Base-by-base conservation (phyloP, 2,797 vertebrate species). In the Streptopelia turtur region DNA sequence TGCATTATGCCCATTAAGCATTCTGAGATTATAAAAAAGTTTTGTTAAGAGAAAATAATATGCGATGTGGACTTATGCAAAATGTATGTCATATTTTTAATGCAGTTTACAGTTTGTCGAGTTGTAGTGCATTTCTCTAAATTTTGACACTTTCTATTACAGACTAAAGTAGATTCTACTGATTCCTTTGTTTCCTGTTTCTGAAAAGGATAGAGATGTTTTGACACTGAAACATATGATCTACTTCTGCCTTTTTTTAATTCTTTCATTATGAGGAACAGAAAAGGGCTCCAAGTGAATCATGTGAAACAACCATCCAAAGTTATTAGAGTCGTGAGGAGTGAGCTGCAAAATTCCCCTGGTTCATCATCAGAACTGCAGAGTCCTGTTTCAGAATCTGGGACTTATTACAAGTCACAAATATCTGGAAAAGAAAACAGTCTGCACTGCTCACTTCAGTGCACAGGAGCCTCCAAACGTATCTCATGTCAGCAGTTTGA, bases 31-130 rank as follows among this genome's bases (percentile, higher is more conserved):
- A 84, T 93, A 65, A 77, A 31, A 86, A 93, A 85, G 39, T 61
- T 87, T 87, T 87, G 50, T 94, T 94, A 59, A 74, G 70, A 49
- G 56, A 65, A 71, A 93, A 94, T 87, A 77, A 91, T 94, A 39
- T 9, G 35, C 55, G 72, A 4, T 66, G 11, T 87, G 69, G 25
- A 45, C 70, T 95, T 89, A 35, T 6, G 81, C 31, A 78, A 83
- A 93, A 89, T 82, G 49, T 22, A 43, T 56, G 33, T 80, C 18
- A 39, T 49, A 71, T 63, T 13, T 93, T 87, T 24, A 94, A 57
- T 52, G 23, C 74, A 61, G 37, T 76, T 95, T 76, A 75, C 61
- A 84, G 20, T 87, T 88, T 65, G 49, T 86, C 0, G 0, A 81
- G 37, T 90, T 84, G 27, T 79, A 69, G 49, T 66, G 27, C 1